Percentiles rank a stretch among this genome's conserved stretches.
These are phyloP conservation scores for Dorcus parallelipipedus DNA, from an alignment of 2,888 invertebrate species.

Conservation along the genomic window DNA sequence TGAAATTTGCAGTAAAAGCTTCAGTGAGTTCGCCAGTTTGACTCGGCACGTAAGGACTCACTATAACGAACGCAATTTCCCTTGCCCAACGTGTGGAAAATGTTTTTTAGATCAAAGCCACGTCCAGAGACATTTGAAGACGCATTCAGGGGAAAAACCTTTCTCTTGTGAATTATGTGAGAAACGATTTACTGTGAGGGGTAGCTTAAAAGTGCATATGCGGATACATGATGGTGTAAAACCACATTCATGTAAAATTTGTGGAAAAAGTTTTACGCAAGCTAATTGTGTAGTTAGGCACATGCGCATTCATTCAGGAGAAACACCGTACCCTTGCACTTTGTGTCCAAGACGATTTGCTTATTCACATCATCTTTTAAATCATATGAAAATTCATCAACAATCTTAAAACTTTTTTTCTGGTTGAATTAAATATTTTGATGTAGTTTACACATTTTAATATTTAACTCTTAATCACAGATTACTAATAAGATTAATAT, in stretches of 20 bases:
- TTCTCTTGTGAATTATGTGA: conserved; percentile 13
- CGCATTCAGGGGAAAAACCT: conserved; percentile 18
- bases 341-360: conserved; percentile 19
- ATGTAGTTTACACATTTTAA: too few species aligned
- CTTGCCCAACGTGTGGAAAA: conserved; percentile 18
- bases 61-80: conserved; percentile 10
- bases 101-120: conserved; percentile 7
- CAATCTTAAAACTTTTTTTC: background rate
- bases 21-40: conserved; percentile 15
- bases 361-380: conserved; percentile 21
- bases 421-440: too few species aligned
- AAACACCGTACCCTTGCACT: conserved; percentile 22
- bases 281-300: conserved; percentile 16
- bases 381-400: conserved; percentile 21
- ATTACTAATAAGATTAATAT: too few species aligned
- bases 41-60: conserved; percentile 11
- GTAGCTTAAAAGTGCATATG: conserved; percentile 16
- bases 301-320: conserved; percentile 21
- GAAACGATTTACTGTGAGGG: conserved; percentile 11
- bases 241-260: conserved; percentile 18
- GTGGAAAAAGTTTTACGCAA: conserved; percentile 20
- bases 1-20: conserved; percentile 20
- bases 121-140: conserved; percentile 14
- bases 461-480: too few species aligned
- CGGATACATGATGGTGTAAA: conserved; percentile 18